phyloP scores from a whole-genome alignment of 2,888 invertebrate genomes.

The Gandaritis pyraliata region DNA sequence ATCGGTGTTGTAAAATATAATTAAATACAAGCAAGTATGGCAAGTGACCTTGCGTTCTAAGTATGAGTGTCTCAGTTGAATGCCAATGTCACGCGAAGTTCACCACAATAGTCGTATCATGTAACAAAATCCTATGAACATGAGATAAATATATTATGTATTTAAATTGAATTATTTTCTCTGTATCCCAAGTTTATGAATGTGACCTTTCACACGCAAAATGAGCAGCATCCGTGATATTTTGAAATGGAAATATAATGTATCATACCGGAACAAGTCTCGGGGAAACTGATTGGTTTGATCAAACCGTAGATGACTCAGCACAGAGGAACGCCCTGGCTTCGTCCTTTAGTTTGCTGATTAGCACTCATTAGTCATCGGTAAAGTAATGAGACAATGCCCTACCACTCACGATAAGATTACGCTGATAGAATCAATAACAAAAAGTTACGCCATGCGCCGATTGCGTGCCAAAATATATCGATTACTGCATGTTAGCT shows the following conservation, averaged over 20 bases:
- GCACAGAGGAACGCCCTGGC: conserved; percentile 68
- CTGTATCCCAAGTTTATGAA: conserved; percentile 26
- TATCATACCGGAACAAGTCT: conserved; percentile 58
- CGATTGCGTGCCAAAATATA: conserved; percentile 32
- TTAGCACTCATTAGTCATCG: conserved; percentile 76
- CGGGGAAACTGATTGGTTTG: conserved; percentile 53
- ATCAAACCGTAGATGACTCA: conserved; percentile 65
- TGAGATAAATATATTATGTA: conserved; percentile 36
- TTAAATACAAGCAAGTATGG: conserved; percentile 59
- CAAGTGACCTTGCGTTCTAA: conserved; percentile 67
- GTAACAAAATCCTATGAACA: conserved; percentile 41
- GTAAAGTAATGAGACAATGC: conserved; percentile 63
- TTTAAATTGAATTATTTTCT: conserved; percentile 12
- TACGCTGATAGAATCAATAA: conserved; percentile 54
- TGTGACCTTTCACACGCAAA: conserved; percentile 39
- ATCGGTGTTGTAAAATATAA: conserved; percentile 45
- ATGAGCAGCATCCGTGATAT: conserved; percentile 33
- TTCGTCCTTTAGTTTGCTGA: conserved; percentile 71
- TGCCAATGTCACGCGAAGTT: conserved; percentile 66
- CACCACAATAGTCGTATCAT: conserved; percentile 50
- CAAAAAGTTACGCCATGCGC: conserved; percentile 34
- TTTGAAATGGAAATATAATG: conserved; percentile 33
- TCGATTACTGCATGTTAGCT: conserved; percentile 31
- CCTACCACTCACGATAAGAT: conserved; percentile 55
- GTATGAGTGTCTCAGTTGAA: conserved; percentile 72